A percentile compares a stretch with the other conserved stretches of the same genome.
These are phyloP conservation scores for Lonchura striata DNA, from an alignment of 2,113 vertebrate species.

Conservation along the genomic window DNA sequence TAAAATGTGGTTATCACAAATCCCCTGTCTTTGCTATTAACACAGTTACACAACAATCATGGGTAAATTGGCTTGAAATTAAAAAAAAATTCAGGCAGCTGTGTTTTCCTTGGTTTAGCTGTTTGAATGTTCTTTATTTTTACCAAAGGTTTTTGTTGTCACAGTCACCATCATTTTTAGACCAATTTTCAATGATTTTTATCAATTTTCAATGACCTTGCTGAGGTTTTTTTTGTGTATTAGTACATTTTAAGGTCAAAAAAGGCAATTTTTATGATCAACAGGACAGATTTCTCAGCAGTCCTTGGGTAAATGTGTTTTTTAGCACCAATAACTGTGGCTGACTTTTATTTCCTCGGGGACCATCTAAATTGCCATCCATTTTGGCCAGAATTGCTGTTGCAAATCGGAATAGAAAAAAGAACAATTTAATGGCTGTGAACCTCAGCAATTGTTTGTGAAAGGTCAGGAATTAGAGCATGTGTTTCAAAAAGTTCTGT, in stretches of 20 bases:
- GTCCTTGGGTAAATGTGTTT: not conserved
- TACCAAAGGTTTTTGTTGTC: not conserved
- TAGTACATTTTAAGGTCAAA: not conserved
- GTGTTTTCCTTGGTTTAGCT: not conserved
- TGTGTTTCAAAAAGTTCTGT: not conserved
- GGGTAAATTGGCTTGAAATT: not conserved
- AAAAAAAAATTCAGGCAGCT: not conserved
- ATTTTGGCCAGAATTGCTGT: not conserved
- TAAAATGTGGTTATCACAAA: not conserved
- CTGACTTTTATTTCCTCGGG: not conserved
- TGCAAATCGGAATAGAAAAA: not conserved
- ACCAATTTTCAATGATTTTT: not conserved
- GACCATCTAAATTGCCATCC: not conserved
- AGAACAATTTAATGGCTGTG: not conserved
- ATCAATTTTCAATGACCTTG: not conserved
- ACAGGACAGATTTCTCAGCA: not conserved
- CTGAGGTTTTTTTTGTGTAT: not conserved
- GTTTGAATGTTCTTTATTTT: not conserved
- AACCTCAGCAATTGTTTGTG: not conserved
- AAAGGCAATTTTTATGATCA: not conserved
- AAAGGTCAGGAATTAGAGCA: not conserved
- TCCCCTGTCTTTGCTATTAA: not conserved
- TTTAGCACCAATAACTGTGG: not conserved
- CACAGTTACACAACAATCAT: not conserved
- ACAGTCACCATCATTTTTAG: not conserved